A percentile compares a stretch with the other conserved stretches of the same genome.
These are phyloP conservation scores for Moxostoma hubbsi DNA, from an alignment of 2,797 vertebrate species.

Conservation along the genomic window DNA sequence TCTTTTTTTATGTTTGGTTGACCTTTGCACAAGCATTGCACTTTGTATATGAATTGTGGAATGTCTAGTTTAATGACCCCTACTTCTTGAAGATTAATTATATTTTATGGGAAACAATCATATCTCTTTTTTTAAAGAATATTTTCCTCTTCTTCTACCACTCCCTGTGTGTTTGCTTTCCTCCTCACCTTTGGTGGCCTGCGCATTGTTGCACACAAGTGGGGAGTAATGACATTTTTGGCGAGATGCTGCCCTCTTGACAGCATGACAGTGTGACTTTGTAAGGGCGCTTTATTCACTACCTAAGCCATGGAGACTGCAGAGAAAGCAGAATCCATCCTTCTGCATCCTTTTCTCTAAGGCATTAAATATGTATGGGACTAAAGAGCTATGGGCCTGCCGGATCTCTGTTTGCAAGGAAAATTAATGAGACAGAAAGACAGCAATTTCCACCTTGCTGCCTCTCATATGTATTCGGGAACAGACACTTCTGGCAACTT, in stretches of 20 bases:
- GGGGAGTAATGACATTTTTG: slow-evolving; percentile 47
- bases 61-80: slow-evolving; percentile 61
- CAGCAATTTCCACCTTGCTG: slow-evolving; percentile 35
- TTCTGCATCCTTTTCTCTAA: slow-evolving; percentile 13
- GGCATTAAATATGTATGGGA: slow-evolving; percentile 54
- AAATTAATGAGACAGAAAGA: slow-evolving; percentile 58
- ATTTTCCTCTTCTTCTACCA: slow-evolving; percentile 14
- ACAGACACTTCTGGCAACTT: slow-evolving; percentile 22
- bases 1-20: slow-evolving; percentile 71
- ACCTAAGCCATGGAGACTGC: slow-evolving; percentile 29
- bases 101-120: slow-evolving; percentile 45
- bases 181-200: slow-evolving; percentile 18
- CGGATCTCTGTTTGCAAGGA: slow-evolving; percentile 48
- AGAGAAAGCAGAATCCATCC: slow-evolving; percentile 24
- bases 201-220: slow-evolving; percentile 48
- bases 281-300: slow-evolving; percentile 48
- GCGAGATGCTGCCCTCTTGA: slow-evolving; percentile 34
- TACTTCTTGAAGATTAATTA: slow-evolving; percentile 52
- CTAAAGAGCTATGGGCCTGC: slow-evolving; percentile 51
- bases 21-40: slow-evolving; percentile 74
- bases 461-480: background rate
- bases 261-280: slow-evolving; percentile 45
- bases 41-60: slow-evolving; percentile 68
- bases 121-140: slow-evolving; percentile 29
- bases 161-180: slow-evolving; percentile 21